A percentile compares a stretch with the other conserved stretches of the same genome.
phyloP scores from a whole-genome alignment of 2,888 invertebrate species.

The Scaptomyza caliginosa region DNA sequence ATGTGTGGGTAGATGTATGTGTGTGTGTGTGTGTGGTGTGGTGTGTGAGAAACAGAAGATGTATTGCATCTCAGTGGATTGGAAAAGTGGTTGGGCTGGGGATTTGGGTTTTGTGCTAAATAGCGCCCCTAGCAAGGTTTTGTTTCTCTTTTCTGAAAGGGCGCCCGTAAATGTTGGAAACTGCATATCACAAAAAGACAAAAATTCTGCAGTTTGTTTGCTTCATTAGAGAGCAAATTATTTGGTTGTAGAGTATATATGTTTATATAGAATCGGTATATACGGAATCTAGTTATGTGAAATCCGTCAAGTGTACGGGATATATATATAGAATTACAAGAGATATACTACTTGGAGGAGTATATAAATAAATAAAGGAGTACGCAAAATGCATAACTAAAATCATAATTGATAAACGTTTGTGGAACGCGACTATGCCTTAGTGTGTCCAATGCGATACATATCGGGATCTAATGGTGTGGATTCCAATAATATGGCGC shows the following conservation, averaged over 20 bases:
- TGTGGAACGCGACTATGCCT: slow-evolving; percentile 88
- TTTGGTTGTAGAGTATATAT: slow-evolving; percentile 16
- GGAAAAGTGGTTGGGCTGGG: not conserved
- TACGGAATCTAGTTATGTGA: slow-evolving; percentile 65
- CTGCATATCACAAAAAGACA: slow-evolving; percentile 18
- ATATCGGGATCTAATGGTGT: slow-evolving; percentile 94
- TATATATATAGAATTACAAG: slow-evolving; percentile 22
- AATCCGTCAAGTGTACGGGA: slow-evolving; percentile 70
- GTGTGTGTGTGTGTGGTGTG: slow-evolving; percentile 19
- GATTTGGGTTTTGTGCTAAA: slow-evolving; percentile 42
- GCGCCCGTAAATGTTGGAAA: slow-evolving; percentile 49
- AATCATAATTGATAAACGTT: slow-evolving; percentile 15
- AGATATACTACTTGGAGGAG: slow-evolving; percentile 53
- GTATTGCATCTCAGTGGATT: slow-evolving; percentile 30
- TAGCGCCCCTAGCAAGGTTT: slow-evolving; percentile 69
- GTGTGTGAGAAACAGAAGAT: not conserved
- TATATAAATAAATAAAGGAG: slow-evolving; percentile 32
- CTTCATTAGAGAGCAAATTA: slow-evolving; percentile 36
- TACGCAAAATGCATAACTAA: slow-evolving; percentile 61
- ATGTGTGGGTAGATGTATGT: slow-evolving; percentile 29
- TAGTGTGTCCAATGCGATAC: slow-evolving; percentile 98
- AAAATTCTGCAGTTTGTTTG: not conserved
- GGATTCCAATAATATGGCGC: slow-evolving; percentile 86
- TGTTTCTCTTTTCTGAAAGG: slow-evolving; percentile 63
- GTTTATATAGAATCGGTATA: slow-evolving; percentile 33